Base-by-base conservation (phyloP, 2,888 invertebrate species). In the Oscheius sp. region DNA sequence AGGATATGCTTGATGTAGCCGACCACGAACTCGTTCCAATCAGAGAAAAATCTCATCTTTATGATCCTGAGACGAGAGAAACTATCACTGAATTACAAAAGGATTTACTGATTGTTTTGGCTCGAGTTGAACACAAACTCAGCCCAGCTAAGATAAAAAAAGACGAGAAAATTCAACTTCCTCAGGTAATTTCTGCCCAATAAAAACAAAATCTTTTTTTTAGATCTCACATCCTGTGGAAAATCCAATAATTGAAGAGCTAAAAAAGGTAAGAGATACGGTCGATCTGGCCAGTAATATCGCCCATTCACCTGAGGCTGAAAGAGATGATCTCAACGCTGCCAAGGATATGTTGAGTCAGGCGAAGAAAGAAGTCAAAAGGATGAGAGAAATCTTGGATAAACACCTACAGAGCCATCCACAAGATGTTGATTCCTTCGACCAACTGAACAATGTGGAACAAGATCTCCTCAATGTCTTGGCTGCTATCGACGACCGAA, bases 281-380 rank as follows among this genome's bases (percentile, higher is more conserved):
- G 52, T 61, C 15, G 61, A 61, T 12, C 25, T 65, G 31, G 65
- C 65, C 23, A 33, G 65, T 23, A 31, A 8, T 8, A 65, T 52
- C 17, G 65, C 29, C 10, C 50, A 23, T 23, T 48, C 52, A 23
- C 33, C 52, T 1, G 65, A 48, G 17, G 25, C 61, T 5, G 29
- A 33, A 1, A 50, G 20, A 10, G 52, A 50, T 17, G 65, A 65
- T 5, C 50, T 48, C 25, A 48, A 17, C 23, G 31, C 27, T 15
- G 61, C 42, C 1, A 42, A 45, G 29, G 63, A 63, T 25, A 48
- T 46, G 46, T n/a, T 63, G 46, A 10, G 29, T 23, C 17, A 8
- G 15, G 42, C 65, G 5, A 45, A 46, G 33, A 48, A 46, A 20
- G 48, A 63, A 17, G 23, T 48, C 6, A 23, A 45, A 25, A 10